phyloP scores from a whole-genome alignment of 1,140 invertebrate species.

The Orchesella cincta region DNA sequence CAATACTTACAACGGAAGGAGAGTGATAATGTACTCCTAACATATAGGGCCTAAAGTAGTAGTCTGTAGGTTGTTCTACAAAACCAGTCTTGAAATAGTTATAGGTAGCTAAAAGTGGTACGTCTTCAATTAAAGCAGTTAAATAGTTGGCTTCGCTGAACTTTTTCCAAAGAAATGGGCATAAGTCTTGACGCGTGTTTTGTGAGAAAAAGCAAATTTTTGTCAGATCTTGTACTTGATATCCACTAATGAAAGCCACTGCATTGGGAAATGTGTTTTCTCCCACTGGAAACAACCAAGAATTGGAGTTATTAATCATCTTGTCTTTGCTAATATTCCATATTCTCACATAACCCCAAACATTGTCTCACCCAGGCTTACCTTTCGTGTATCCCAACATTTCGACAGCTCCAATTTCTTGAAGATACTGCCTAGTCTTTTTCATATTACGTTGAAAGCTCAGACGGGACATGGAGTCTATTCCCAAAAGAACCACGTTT shows the following conservation, averaged over 20 bases:
- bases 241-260: constrained; percentile 43
- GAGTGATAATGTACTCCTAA: constrained; percentile 30
- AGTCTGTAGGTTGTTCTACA: constrained; percentile 55
- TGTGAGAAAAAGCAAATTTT: constrained; percentile 25
- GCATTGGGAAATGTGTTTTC: constrained; percentile 56
- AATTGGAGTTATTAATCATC: no score
- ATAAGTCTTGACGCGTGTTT: constrained; percentile 21
- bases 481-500: constrained; percentile 34
- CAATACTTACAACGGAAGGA: constrained; percentile 21
- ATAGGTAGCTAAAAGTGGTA: constrained; percentile 53
- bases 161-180: constrained; percentile 11
- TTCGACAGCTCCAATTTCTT: constrained; percentile 45
- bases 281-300: constrained; percentile 46
- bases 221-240: not conserved
- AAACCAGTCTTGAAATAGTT: constrained; percentile 57
- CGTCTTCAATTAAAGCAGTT: constrained; percentile 41
- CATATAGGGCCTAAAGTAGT: constrained; percentile 56
- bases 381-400: constrained; percentile 50
- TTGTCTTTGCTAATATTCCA: no score
- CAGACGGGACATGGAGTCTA: constrained; percentile 48
- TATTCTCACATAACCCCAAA: no score
- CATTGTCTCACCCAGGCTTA: no score
- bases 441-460: constrained; percentile 45
- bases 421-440: constrained; percentile 41
- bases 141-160: constrained; percentile 42